These are phyloP conservation scores for Pagetopsis macropterus DNA, from an alignment of 2,797 vertebrate species.

Conservation along the genomic window DNA sequence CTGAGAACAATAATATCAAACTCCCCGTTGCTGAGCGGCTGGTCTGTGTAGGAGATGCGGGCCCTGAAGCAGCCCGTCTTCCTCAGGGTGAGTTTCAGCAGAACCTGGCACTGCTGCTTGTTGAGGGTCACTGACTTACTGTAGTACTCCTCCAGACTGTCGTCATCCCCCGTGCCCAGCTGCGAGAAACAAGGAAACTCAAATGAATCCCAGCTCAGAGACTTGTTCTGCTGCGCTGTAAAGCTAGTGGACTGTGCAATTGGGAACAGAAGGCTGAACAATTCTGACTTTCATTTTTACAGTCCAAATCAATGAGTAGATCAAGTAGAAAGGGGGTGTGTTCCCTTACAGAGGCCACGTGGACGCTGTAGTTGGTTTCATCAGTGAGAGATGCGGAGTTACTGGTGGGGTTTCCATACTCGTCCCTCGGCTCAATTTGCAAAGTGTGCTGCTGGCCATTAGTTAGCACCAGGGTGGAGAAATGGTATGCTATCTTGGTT, in stretches of 20 bases:
- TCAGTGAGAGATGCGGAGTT: conserved; percentile 92
- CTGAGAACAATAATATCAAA: conserved; percentile 98
- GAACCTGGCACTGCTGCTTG: conserved; percentile 92
- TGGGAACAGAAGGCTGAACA: conserved; percentile 1
- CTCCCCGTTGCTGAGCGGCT: conserved; percentile 95
- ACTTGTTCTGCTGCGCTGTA: conserved; percentile 2
- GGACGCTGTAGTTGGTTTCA: conserved; percentile 92
- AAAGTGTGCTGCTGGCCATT: conserved; percentile 93
- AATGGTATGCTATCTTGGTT: conserved; percentile 97
- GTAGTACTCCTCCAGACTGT: conserved; percentile 87
- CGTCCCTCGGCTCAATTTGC: conserved; percentile 96
- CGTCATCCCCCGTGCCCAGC: conserved; percentile 93
- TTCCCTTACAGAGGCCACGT: conserved; percentile 89
- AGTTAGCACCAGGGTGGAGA: conserved; percentile 96
- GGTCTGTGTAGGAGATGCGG: conserved; percentile 93
- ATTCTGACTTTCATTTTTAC: conserved; percentile 22
- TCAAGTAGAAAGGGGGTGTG: neutral
- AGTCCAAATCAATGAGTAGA: conserved; percentile 13
- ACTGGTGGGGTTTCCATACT: conserved; percentile 97
- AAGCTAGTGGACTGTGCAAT: neutral
- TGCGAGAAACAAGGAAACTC: conserved; percentile 58
- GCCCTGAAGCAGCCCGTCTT: conserved; percentile 94
- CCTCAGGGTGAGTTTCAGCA: conserved; percentile 90
- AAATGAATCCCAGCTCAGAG: conserved; percentile 32
- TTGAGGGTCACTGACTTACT: conserved; percentile 91